phyloP scores from a whole-genome alignment of 2,888 invertebrate genomes.

The Leistus spinibarbis region DNA sequence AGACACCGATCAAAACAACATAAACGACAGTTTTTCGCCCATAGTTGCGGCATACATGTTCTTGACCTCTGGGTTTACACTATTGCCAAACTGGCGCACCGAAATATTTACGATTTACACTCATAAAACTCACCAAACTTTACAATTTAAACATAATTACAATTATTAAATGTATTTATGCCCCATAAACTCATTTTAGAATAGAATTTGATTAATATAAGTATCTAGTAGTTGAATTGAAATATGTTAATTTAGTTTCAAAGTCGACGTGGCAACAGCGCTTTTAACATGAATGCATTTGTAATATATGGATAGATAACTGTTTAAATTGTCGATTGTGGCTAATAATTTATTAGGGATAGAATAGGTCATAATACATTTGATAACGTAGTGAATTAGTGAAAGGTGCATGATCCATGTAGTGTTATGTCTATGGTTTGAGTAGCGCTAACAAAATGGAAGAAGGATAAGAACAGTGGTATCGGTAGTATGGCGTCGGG shows the following conservation, averaged over 20 bases:
- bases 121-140: neutral
- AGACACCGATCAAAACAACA: conserved; percentile 33
- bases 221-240: neutral
- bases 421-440: neutral
- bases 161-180: no score
- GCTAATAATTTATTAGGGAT: no score
- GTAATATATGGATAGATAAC: no score
- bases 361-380: no score
- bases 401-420: no score
- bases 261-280: neutral
- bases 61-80: conserved; percentile 16
- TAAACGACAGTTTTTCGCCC: conserved; percentile 30
- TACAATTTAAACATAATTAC: neutral
- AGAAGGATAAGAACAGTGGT: conserved; percentile 28
- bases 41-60: conserved; percentile 32
- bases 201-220: no score
- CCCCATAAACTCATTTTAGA: no score
- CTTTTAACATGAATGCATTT: no score
- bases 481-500: conserved; percentile 52
- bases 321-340: no score
- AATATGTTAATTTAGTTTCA: neutral
- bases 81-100: neutral
- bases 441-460: conserved; percentile 15
- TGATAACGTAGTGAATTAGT: no score
- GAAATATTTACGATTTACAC: neutral